Base-by-base conservation (phyloP, 2,113 vertebrate genomes). In the Syngnathoides biaculeatus region DNA sequence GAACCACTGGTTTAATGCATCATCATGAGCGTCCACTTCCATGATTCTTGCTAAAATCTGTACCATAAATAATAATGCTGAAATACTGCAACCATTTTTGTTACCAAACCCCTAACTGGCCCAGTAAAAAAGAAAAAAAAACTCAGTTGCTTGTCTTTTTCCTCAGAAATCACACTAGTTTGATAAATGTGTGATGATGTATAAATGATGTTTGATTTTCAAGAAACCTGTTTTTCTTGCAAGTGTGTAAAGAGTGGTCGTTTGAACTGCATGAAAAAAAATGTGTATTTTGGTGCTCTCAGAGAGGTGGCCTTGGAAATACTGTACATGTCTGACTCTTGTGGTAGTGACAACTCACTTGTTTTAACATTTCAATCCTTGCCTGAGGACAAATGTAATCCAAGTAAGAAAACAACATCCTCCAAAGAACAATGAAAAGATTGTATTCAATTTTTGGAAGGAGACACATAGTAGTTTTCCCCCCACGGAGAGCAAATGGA, bases 351-450 rank as follows among this genome's bases (percentile, higher is more conserved):
- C 61, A 68, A 65, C 72, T 67, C 71, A 67, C 52, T 84, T 74
- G 73, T 85, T 81, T 75, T 43, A 68, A 76, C 71, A 64, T 79
- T 68, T 79, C 53, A 65, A 80, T 80, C 55, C 60, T 15, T 19
- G 69, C 72, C 64, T 72, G 50, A 0, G 68, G 72, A 73, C 67
- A 72, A 72, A 78, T 11, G 26, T 45, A 69, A 75, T 69, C 65
- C 39, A 48, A 63, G 67, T 74, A 75, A 73, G 82, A 65, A 78
- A 72, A 68, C 75, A 52, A 71, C 47, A 60, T 43, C 69, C 61
- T 61, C 43, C 53, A 70, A 78, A 82, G 64, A 80, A 74, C 79
- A 71, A 62, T 79, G 62, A 76, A 71, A 80, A 68, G 73, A 72
- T 70, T 56, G 35, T 65, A 52, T 48, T 67, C 64, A 22, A 57